Base-by-base conservation (phyloP, 2,113 vertebrate genomes). In the Hemiprocne comata region DNA sequence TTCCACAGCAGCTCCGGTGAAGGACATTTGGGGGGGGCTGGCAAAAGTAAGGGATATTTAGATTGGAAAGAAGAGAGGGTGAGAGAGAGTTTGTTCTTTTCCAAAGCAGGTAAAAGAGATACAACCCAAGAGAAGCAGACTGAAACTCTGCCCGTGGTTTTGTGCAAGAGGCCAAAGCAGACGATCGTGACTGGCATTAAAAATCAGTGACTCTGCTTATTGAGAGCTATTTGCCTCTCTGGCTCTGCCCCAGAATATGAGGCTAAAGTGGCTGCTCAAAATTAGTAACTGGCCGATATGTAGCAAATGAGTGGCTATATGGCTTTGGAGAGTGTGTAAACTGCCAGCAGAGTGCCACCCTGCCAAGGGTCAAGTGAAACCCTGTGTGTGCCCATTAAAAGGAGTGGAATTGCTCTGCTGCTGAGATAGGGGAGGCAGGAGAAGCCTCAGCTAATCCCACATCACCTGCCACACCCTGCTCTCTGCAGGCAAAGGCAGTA, bases 151-250 rank as follows among this genome's bases (percentile, higher is more conserved):
- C 4, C 55, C 18, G 2, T 8, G 7, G 11, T 72, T 84, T 61
- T 82, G 44, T 89, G 38, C 73, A 72, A 57, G 44, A 77, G 23
- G 38, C 17, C 42, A 67, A 86, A 74, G 50, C 17, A 72, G 69
- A 78, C 0, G 0, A 64, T 70, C 1, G 1, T 46, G n/a, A 80
- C 34, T 26, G 11, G 11, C 0, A 0, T 73, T 84, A 85, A 83
- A 88, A 95, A 72, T 51, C 79, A 61, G 4, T 50, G 36, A 40
- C 20, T 77, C 57, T 62, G n/a, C 42, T 83, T 89, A 79, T 87
- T n/a, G n/a, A 87, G 18, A 71, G 13, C n/a, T 9, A 14, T 89
- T 34, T 77, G 42, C 64, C 14, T 77, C 21, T 34, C 69, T 70
- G 78, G 18, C 33, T 80, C 67, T 85, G 31, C 13, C 38, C 13